These are phyloP conservation scores for Drosophila novamexicana DNA, from an alignment of 1,140 invertebrate species.

Conservation along the genomic window DNA sequence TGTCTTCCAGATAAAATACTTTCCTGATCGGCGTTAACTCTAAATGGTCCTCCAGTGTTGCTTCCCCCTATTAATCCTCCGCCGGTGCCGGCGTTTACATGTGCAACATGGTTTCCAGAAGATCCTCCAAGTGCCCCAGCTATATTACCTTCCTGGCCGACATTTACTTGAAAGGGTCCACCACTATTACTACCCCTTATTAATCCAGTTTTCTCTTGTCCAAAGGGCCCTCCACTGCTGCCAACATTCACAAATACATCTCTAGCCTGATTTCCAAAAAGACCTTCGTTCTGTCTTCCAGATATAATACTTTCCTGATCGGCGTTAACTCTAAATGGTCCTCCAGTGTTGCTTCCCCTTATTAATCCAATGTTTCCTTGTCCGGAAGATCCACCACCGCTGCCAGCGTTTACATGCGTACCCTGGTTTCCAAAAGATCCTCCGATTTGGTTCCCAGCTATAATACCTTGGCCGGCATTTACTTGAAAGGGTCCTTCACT, in stretches of 20 bases:
- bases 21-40: not conserved
- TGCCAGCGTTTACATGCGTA: not conserved
- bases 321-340: not conserved
- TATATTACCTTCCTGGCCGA: not conserved
- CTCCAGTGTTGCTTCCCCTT: not conserved
- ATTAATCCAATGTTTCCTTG: not conserved
- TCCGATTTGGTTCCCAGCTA: not conserved
- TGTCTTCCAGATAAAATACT: not conserved
- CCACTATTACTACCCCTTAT: not conserved
- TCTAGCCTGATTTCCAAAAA: not conserved
- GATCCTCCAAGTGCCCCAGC: not conserved
- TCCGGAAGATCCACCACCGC: not conserved
- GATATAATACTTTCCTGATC: not conserved
- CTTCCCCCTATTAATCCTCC: not conserved
- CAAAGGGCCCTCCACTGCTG: not conserved
- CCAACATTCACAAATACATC: not conserved
- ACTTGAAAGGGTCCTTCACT: not conserved
- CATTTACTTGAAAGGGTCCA: not conserved
- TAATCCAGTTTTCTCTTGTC: not conserved
- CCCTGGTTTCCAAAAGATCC: not conserved
- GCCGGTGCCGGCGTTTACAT: not conserved
- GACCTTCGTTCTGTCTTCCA: not conserved
- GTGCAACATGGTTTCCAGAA: not conserved
- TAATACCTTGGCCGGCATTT: not conserved
- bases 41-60: slow-evolving; percentile 1